A percentile compares a stretch with the other conserved stretches of the same genome.
Conservation (phyloP, 2,113 vertebrate species). For the Centropristis striata region DNA sequence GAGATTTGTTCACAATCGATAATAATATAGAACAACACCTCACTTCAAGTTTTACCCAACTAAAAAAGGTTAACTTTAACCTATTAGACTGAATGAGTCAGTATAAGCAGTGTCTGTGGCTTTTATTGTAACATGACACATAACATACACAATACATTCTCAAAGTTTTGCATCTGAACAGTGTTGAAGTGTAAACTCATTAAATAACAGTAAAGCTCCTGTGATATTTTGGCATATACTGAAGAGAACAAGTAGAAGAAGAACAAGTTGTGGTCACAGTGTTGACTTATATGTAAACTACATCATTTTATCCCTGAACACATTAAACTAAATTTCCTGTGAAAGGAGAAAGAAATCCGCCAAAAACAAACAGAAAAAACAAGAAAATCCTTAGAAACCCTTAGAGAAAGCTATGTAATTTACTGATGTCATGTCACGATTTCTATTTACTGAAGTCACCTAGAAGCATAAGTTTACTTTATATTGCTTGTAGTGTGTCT, state of each 20-base stretch:
- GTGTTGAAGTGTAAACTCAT: neutral
- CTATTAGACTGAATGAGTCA: neutral
- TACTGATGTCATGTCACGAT: neutral
- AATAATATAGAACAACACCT: neutral
- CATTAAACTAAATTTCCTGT: too few species aligned
- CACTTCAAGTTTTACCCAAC: neutral
- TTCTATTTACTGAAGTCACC: neutral
- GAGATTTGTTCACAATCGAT: too few species aligned
- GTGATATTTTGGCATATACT: neutral
- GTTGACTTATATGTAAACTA: neutral
- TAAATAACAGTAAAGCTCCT: neutral
- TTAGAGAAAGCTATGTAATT: neutral
- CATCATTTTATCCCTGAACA: neutral
- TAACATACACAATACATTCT: neutral
- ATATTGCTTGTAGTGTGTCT: constrained; percentile 6
- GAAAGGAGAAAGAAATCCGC: neutral
- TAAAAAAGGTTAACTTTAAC: neutral
- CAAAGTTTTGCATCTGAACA: neutral
- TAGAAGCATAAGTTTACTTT: neutral
- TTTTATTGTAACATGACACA: constrained; percentile 37
- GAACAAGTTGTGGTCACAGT: neutral
- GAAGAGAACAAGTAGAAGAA: too few species aligned
- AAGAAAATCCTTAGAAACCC: neutral
- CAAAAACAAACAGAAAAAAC: neutral
- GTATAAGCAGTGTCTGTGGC: neutral